Evolutionary conservation across 2,888 invertebrate species (phyloP), one percentile per base, ranked within the genome.

Genomic region (Resseliella maxima): DNA sequence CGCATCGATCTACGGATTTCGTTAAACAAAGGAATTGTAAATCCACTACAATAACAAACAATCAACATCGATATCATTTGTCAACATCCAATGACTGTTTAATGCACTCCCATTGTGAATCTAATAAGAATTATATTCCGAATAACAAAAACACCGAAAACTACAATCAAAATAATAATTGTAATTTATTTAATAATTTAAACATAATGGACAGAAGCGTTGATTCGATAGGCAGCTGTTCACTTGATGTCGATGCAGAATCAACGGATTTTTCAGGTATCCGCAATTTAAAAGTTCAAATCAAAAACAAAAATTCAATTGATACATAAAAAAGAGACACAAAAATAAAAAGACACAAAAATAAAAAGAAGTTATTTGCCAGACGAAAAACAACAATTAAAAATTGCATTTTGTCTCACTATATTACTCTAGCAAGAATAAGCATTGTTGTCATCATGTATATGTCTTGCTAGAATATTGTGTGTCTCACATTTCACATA

Each of bases 151-250:
- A 85, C 64, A 45, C 31, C n/a, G 15, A n/a, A n/a, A n/a, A 46
- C n/a, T 85, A 72, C 27, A 85, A 72, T 81, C 21, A 81, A 31
- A 85, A 41, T 50, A 86, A 35, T 81, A 64, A 85, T 24, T 54
- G 41, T 36, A 72, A n/a, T 72, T 45, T 86, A 64, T 85, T 85
- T 85, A 45, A 38, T 83, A 83, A 85, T 86, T 85, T 92, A 10
- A 92, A 93, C 91, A 92, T 92, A 87, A 95, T 95, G 95, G 95
- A 95, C 92, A 93, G 94, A 88, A 95, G 95, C 38, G 93, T 95
- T 91, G 96, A 96, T 91, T 96, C 96, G 87, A 96, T 96, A 89
- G 96, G 96, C 89, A 95, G 95, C 92, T 96, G 96, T 92, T 96
- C 96, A 88, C 92, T 96, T 89, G 96, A 96, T 91, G 95, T 95